These are phyloP conservation scores for Onychomys arenicola DNA, from an alignment of 2,797 vertebrate genomes.

Conservation along the genomic window DNA sequence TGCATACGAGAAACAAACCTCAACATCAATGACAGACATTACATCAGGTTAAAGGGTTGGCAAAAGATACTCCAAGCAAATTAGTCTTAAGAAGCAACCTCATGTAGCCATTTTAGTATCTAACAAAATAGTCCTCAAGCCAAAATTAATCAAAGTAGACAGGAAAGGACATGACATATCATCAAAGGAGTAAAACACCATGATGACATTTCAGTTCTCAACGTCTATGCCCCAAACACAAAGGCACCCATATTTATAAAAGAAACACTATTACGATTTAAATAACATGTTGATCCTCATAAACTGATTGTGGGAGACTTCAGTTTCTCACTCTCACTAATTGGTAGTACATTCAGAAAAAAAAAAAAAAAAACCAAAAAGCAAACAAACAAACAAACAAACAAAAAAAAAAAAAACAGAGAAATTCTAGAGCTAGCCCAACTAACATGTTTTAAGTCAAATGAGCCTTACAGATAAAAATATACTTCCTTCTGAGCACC, in stretches of 20 bases:
- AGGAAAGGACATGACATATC: too few relatives aligned
- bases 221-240: too few relatives aligned
- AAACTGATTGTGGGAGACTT: not conserved
- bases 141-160: too few relatives aligned
- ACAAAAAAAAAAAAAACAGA: not conserved
- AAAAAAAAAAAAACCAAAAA: too few relatives aligned
- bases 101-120: not conserved
- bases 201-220: too few relatives aligned
- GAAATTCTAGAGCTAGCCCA: not conserved
- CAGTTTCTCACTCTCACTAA: not conserved
- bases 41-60: not conserved
- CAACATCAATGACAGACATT: not conserved
- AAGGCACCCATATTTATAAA: too few relatives aligned
- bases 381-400: too few relatives aligned
- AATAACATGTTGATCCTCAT: not conserved
- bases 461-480: not conserved
- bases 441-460: not conserved
- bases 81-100: not conserved
- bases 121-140: not conserved
- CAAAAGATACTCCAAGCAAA: not conserved
- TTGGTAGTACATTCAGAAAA: too few relatives aligned
- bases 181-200: too few relatives aligned
- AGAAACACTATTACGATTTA: not conserved
- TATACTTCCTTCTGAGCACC: not conserved
- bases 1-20: not conserved